A percentile compares a stretch with the other conserved stretches of the same genome.
phyloP scores from a whole-genome alignment of 2,888 invertebrate species.

The Eumerus sabulonum region DNA sequence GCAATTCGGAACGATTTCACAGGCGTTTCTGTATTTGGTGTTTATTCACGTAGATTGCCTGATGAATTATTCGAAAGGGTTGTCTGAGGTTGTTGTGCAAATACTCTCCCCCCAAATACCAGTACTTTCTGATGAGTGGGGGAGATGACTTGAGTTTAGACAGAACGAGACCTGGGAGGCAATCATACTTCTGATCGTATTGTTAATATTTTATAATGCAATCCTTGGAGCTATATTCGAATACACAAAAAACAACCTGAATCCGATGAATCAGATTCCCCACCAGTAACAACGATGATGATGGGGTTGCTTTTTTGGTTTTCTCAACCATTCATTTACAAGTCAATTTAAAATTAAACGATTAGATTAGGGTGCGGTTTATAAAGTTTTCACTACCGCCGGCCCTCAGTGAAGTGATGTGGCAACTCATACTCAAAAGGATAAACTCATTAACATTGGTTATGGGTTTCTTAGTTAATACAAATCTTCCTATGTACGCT shows the following conservation, averaged over 20 bases:
- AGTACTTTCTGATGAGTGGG: too few relatives aligned
- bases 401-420: too few relatives aligned
- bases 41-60: slow-evolving; percentile 69
- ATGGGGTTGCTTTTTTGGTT: slow-evolving; percentile 28
- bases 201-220: slow-evolving; percentile 61
- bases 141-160: too few relatives aligned
- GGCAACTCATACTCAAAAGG: too few relatives aligned
- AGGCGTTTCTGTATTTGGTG: slow-evolving; percentile 60
- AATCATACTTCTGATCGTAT: slow-evolving; percentile 65
- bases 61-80: slow-evolving; percentile 64
- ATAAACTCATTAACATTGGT: too few relatives aligned
- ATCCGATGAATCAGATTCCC: too few relatives aligned
- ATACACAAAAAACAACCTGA: too few relatives aligned
- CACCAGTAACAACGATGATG: slow-evolving; percentile 7
- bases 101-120: background rate
- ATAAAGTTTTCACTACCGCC: slow-evolving; percentile 20
- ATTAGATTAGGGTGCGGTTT: slow-evolving; percentile 55
- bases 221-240: slow-evolving; percentile 13
- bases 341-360: slow-evolving; percentile 63
- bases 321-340: slow-evolving; percentile 58
- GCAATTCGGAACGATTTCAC: slow-evolving; percentile 2
- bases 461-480: too few relatives aligned
- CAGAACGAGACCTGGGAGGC: slow-evolving; percentile 40
- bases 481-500: too few relatives aligned
- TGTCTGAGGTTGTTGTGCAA: slow-evolving; percentile 16